phyloP scores from a whole-genome alignment of 1,140 invertebrate genomes.

The Heliconius congener region DNA sequence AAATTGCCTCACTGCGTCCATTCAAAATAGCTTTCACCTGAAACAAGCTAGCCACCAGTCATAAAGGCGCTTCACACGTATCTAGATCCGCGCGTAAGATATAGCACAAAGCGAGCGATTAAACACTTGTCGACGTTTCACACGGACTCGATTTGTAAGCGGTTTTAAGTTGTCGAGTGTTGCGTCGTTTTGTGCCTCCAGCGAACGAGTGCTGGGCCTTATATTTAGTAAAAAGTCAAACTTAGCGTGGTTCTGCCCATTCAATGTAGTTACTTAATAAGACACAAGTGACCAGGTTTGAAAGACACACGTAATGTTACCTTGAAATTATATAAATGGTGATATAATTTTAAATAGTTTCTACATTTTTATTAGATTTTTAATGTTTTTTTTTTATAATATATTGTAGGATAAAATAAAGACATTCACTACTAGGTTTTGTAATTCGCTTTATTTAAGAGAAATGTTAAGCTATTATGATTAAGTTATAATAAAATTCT shows the following conservation, averaged over 20 bases:
- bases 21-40: slow-evolving; percentile 3
- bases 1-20: slow-evolving; percentile 4
- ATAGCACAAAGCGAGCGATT: slow-evolving; percentile 60
- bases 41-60: background rate
- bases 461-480: too few species aligned
- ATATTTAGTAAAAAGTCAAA: slow-evolving; percentile 32
- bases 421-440: too few species aligned
- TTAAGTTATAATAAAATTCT: background rate
- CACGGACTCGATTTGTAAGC: slow-evolving; percentile 39
- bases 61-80: slow-evolving; percentile 29
- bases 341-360: background rate
- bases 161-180: slow-evolving; percentile 36
- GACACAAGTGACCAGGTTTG: background rate
- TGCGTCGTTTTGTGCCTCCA: slow-evolving; percentile 31
- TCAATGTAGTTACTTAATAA: slow-evolving; percentile 6
- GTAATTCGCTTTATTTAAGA: too few species aligned
- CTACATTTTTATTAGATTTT: background rate
- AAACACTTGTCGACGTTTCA: slow-evolving; percentile 53
- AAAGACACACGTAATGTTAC: background rate
- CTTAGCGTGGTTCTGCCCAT: slow-evolving; percentile 6
- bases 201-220: slow-evolving; percentile 26
- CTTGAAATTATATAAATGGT: background rate
- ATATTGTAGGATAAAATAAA: background rate
- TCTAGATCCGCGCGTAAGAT: slow-evolving; percentile 39
- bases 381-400: background rate